Base-by-base conservation (phyloP, 1,140 invertebrate species). In the Hyposmocoma kahamanoa region DNA sequence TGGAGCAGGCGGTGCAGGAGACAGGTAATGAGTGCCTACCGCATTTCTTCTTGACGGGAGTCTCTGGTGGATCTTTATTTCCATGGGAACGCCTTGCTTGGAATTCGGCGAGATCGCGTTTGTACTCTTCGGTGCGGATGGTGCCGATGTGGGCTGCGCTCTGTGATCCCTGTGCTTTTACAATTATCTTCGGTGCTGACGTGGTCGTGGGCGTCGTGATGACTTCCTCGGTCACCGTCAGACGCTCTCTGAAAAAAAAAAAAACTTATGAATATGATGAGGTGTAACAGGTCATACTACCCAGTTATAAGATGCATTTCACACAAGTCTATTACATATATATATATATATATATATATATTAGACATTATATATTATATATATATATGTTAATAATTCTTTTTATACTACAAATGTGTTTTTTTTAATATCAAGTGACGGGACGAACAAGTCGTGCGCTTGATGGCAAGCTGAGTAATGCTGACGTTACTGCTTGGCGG, bases 41-140 rank as follows among this genome's bases (percentile, higher is more conserved):
- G 47, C 77, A 82, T 74, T 73, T 80, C 47, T 77, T 75, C 53
- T 72, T 81, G 0, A 63, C 48, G 0, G 79, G 75, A 0, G 75
- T 78, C 1, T 63, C 64, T 22, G 62, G 60, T 1, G 11, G 15
- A 8, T 41, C 38, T 17, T 65, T 74, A 22, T 36, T 50, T 1
- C 72, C 78, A 0, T 54, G 38, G 0, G 82, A 84, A 21, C 86
- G 53, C 36, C 86, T 69, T 3, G 84, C 83, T 57, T 81, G 76
- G 56, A 87, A 87, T 48, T 87, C 86, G 0, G 81, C 78, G 17
- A 86, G 62, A 44, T 83, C 83, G 8, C 77, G 66, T 60, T 82
- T 85, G 58, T 87, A 87, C 51, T 86, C 82, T 43, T 85, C 80
- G 3, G 83, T 87, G 39, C 80, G 72, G 22, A 86, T 84, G 11